Evolutionary conservation across 2,888 invertebrate species (phyloP), one percentile per base, ranked within the genome.

Genomic region (Platypus cylindrus): DNA sequence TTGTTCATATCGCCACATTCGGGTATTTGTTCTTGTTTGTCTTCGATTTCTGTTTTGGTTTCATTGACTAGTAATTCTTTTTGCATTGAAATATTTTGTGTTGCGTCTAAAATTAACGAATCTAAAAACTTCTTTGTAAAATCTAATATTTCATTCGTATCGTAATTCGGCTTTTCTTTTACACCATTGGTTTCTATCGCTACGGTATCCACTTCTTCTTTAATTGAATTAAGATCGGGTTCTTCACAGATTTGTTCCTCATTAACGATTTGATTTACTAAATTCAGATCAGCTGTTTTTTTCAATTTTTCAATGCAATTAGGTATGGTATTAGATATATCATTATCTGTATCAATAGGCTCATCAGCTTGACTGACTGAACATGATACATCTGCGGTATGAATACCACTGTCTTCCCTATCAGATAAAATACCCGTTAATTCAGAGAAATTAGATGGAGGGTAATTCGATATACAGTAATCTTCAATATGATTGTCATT

Each of bases 341-440:
- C 56, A 15, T 46, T 42, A 37, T 59, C 58, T 27, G 45, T 46
- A 51, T 78, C 78, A 33, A 73, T 72, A 13, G 75, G 73, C 48
- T 81, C 80, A 55, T 81, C 81, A 30, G 78, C 76, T 49, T 81
- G 81, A 50, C 72, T 73, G 14, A 73, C 73, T 17, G 74, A 78
- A 49, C 78, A 79, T 13, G 80, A 81, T 35, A 79, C 83, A 9
- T 81, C 77, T 2, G 82, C 81, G 3, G 81, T 78, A 48, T 84
- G 83, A 42, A 81, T 78, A 2, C 80, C 81, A 43, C 78, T 79
- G 53, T 85, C 84, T 60, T 85, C 84, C 24, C 75, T 71, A 57
- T 78, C 80, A 7, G 65, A 65, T 27, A 60, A 59, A 34, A 57
- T 66, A 29, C 71, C 70, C 45, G 75, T 66, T 53, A 76, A 64